A percentile compares a stretch with the other conserved stretches of the same genome.
Evolutionary conservation across 2,797 vertebrate genomes (phyloP).

Genomic region (Alfaro cultratus): DNA sequence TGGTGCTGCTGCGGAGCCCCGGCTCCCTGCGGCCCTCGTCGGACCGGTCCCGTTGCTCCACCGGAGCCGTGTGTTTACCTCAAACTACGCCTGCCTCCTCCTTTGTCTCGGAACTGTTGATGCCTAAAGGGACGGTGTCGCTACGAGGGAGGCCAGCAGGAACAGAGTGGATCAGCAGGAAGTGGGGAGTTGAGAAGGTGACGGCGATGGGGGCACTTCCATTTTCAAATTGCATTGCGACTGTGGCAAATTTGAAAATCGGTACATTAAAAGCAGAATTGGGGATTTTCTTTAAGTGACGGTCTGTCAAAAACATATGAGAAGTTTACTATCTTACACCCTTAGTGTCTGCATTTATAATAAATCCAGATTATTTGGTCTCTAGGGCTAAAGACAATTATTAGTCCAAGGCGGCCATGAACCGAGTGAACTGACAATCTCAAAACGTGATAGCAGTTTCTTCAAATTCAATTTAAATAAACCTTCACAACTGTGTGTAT

Average conservation of each 20-base stretch:
- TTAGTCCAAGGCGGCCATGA: neutral
- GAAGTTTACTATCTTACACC: neutral
- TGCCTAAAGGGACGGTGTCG: conserved; percentile 66
- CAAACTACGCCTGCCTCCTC: conserved; percentile 42
- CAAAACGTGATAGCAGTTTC: neutral
- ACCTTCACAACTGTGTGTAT: neutral
- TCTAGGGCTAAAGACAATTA: neutral
- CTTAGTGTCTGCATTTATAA: neutral
- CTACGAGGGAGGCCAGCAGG: conserved; percentile 50
- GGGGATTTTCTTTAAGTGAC: neutral
- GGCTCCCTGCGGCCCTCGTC: neutral
- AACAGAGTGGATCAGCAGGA: neutral
- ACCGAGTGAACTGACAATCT: neutral
- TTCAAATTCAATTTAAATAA: neutral
- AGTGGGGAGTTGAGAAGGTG: neutral
- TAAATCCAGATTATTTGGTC: neutral
- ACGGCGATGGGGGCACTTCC: neutral
- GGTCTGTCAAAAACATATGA: neutral
- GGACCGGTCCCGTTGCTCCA: conserved; percentile 13
- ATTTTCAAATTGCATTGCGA: neutral
- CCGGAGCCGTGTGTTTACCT: conserved; percentile 65
- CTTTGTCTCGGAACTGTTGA: conserved; percentile 69
- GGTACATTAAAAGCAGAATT: neutral
- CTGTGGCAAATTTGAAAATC: neutral
- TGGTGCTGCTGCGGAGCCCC: neutral